phyloP scores from a whole-genome alignment of 1,140 invertebrate genomes.

The Microplitis demolitor region DNA sequence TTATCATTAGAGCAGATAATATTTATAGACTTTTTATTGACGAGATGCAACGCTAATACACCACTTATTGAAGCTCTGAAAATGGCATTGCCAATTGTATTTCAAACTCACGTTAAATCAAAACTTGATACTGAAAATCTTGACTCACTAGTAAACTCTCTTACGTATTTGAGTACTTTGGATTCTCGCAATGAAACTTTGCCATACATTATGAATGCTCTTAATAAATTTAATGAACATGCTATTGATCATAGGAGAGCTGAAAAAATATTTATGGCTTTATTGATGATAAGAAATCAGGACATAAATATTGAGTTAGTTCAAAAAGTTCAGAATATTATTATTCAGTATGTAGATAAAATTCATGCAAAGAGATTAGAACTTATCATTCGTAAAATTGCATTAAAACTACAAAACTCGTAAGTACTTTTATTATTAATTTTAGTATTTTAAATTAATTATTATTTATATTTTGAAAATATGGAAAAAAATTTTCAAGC shows the following conservation, averaged over 20 bases:
- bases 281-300: not conserved
- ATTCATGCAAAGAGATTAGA: too few species aligned
- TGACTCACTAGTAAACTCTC: slow-evolving; percentile 12
- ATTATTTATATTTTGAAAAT: too few species aligned
- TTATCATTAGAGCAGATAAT: slow-evolving; percentile 66
- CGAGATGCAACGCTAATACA: slow-evolving; percentile 47
- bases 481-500: too few species aligned
- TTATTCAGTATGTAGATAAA: too few species aligned
- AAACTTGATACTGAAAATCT: slow-evolving; percentile 63
- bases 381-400: not conserved
- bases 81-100: slow-evolving; percentile 67
- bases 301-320: too few species aligned
- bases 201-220: not conserved
- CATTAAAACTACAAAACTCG: not conserved
- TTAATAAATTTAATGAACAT: not conserved
- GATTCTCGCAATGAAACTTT: not conserved
- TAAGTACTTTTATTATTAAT: not conserved
- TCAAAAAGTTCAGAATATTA: too few species aligned
- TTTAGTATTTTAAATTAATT: not conserved
- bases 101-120: slow-evolving; percentile 64
- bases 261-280: not conserved
- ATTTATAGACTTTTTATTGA: slow-evolving; percentile 66
- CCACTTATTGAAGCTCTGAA: slow-evolving; percentile 66
- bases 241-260: not conserved
- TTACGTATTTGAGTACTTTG: slow-evolving; percentile 6